A percentile compares a stretch with the other conserved stretches of the same genome.
Evolutionary conservation across 30 jellyfish, hydroid and myxozoan species (phyloP).

Genomic region (Turritopsis rubra): DNA sequence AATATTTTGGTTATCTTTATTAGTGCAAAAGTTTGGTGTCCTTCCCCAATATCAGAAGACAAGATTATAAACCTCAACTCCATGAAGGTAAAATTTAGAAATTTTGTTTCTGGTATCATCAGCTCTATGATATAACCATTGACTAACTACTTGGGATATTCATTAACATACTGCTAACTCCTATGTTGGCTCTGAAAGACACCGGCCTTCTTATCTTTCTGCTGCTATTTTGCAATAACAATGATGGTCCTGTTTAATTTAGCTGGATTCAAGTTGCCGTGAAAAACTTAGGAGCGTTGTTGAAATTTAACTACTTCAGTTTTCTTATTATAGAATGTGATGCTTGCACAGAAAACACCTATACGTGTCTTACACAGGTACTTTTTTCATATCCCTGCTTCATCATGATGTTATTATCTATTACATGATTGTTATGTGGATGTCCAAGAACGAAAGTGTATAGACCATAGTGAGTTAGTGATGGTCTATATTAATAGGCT

Average conservation of each 20-base stretch:
- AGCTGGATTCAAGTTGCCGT: background rate
- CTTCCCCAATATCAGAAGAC: background rate
- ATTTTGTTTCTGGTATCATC: background rate
- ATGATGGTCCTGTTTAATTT: background rate
- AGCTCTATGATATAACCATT: background rate
- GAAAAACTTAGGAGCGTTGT: background rate
- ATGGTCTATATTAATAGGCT: no score
- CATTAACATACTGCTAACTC: no score
- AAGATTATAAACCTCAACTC: background rate
- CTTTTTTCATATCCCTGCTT: no score
- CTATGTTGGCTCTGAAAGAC: no score
- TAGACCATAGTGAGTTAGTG: no score
- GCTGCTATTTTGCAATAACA: no score
- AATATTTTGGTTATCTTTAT: background rate
- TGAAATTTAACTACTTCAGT: background rate
- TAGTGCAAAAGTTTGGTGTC: constrained; percentile 22
- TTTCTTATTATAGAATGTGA: constrained; percentile 46
- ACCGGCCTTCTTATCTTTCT: no score
- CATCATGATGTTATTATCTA: no score
- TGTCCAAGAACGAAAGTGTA: no score
- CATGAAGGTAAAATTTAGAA: constrained; percentile 8
- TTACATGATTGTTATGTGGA: no score
- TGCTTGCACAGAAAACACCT: constrained; percentile 66
- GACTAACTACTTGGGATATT: no score
- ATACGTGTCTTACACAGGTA: constrained; percentile 84